Percentiles rank a stretch among this genome's conserved stretches.
These are phyloP conservation scores for Automeris io DNA, from an alignment of 2,888 invertebrate genomes.

Conservation along the genomic window DNA sequence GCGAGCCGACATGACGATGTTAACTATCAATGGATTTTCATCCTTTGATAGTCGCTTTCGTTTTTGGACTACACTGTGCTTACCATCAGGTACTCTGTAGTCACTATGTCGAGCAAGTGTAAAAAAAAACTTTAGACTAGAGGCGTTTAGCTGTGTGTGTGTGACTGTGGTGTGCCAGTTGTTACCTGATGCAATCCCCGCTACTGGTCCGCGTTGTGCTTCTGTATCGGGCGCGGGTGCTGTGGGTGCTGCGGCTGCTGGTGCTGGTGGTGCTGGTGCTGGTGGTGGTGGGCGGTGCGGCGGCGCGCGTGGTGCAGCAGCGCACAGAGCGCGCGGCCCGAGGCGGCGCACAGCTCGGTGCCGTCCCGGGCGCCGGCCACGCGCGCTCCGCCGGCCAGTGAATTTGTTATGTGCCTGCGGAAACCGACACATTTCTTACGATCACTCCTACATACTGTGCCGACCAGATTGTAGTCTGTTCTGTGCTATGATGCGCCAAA, in stretches of 20 bases:
- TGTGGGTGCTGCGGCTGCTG: conserved; percentile 20
- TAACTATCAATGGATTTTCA: too few relatives aligned
- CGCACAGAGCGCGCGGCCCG: conserved; percentile 42
- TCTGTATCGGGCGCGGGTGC: conserved; percentile 27
- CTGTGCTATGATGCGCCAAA: too few relatives aligned
- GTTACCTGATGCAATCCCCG: too few relatives aligned
- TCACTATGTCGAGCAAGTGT: too few relatives aligned
- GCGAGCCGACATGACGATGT: too few relatives aligned
- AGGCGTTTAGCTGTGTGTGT: background rate
- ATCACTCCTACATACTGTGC: too few relatives aligned
- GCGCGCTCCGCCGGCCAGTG: conserved; percentile 74
- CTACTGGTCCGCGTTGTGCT: conserved; percentile 20
- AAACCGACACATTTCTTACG: too few relatives aligned
- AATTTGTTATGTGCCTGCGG: conserved; percentile 75
- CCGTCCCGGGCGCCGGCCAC: conserved; percentile 78
- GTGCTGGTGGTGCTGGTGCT: conserved; percentile 9
- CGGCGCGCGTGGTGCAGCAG: conserved; percentile 24
- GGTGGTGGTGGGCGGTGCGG: conserved; percentile 13
- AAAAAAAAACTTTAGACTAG: too few relatives aligned
- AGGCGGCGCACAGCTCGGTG: conserved; percentile 56
- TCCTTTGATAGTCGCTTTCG: too few relatives aligned
- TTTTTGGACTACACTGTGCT: too few relatives aligned
- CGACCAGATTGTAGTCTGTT: too few relatives aligned
- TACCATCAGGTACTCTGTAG: too few relatives aligned
- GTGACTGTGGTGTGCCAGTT: background rate